Evolutionary conservation across 92 coral and sea anemone species (phyloP).

Genomic region (Phymanthus crucifer): DNA sequence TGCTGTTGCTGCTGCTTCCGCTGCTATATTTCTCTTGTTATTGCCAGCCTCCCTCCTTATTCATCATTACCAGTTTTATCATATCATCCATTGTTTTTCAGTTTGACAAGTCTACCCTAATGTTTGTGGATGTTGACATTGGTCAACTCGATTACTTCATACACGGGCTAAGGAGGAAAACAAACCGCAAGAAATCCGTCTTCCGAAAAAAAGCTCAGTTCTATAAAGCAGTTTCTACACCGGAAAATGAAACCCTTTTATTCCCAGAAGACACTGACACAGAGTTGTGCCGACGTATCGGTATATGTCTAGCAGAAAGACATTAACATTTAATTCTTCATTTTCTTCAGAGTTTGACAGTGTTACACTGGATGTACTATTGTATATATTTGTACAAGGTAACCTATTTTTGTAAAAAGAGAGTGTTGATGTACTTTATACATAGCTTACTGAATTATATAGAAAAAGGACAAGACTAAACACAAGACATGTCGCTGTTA

Average conservation of each 20-base stretch:
- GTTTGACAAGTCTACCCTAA: slow-evolving; percentile 62
- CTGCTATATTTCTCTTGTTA: neutral
- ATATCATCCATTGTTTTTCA: neutral
- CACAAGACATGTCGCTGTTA: too few relatives aligned
- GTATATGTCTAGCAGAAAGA: slow-evolving; percentile 60
- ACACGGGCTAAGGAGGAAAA: slow-evolving; percentile 75
- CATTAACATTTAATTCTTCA: neutral
- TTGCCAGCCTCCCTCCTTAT: neutral
- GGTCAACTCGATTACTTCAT: slow-evolving; percentile 83
- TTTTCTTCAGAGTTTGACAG: neutral
- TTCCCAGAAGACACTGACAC: slow-evolving; percentile 77
- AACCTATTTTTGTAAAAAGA: neutral
- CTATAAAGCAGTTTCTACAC: slow-evolving; percentile 76
- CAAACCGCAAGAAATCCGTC: slow-evolving; percentile 74
- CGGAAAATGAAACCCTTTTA: slow-evolving; percentile 80
- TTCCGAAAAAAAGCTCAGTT: slow-evolving; percentile 79
- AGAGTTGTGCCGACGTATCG: slow-evolving; percentile 80
- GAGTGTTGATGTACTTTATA: too few relatives aligned
- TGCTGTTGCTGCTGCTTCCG: neutral
- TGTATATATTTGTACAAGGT: neutral
- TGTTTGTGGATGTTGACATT: slow-evolving; percentile 79
- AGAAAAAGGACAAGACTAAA: too few relatives aligned
- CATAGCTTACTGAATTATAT: too few relatives aligned
- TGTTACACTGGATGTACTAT: neutral
- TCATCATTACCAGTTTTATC: neutral